Evolutionary conservation across 1,140 invertebrate genomes (phyloP), one percentile per base, ranked within the genome.

Genomic region (Helicoverpa zea): DNA sequence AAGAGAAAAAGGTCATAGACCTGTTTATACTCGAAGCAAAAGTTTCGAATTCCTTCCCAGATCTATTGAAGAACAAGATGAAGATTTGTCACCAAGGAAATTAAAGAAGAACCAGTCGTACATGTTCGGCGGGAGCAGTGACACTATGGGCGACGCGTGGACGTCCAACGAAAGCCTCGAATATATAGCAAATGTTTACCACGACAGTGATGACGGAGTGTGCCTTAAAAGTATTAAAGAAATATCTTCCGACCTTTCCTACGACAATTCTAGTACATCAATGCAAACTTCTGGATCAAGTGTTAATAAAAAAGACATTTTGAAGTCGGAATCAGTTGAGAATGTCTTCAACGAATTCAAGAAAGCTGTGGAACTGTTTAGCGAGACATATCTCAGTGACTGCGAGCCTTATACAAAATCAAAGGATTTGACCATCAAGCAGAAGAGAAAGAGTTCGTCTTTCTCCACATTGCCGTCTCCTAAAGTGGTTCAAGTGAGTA

Each of bases 1-100:
- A 59, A 86, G 86, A 35, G 85, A 79, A 16, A 86, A 80, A 76
- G 77, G 23, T 10, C 87, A 88, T 29, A 84, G 79, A 11, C 91
- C 92, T n/a, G 87, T 88, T 16, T 94, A 95, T 63, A 89, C 84
- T 47, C 84, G 93, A 18, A 95, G 94, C 79, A 95, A 95, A 81
- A 95, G 94, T 83, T 95, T 94, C 52, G 94, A 95, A 82, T 95
- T 94, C 58, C 76, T 95, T 13, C 94, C 94, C 0, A 85, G 87
- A 86, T 90, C 92, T 2, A 52, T 87, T 56, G 86, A 91, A 74
- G 92, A 94, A 59, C 80, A 86, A 12, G 84, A 86, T 11, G 79
- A 84, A 16, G 85, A 86, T 4, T 76, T 79, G 30, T 66, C 76
- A 11, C 73, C 76, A 77, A 63, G 61, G 1, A n/a, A 43, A 43